Evolutionary conservation across 2,113 vertebrate species (phyloP).

Genomic region (Plecotus auritus): DNA sequence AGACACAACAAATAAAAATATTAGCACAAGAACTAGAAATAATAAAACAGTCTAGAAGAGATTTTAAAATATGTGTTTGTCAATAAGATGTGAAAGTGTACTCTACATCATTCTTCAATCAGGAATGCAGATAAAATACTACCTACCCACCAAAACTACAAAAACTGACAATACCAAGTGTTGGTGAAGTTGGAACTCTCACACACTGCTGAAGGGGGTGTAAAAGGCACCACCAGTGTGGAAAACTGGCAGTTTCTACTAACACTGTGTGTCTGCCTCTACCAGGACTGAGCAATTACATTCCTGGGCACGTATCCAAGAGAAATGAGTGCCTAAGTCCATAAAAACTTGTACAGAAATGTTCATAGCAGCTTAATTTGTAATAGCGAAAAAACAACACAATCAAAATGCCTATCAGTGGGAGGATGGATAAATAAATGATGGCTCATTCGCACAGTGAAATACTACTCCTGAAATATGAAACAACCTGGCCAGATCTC

Average conservation of each 20-base stretch:
- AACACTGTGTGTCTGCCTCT: neutral
- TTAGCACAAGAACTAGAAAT: neutral
- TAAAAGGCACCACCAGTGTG: neutral
- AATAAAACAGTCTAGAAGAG: neutral
- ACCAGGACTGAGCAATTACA: neutral
- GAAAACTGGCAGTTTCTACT: neutral
- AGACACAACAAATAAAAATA: neutral
- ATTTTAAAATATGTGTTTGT: neutral
- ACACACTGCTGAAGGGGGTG: rapidly evolving
- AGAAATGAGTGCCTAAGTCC: neutral
- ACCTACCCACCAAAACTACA: neutral
- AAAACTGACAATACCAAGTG: neutral
- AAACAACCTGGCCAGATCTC: neutral
- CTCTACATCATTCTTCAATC: neutral
- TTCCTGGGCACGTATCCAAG: neutral
- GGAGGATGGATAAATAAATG: neutral
- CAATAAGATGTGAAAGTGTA: neutral
- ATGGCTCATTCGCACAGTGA: neutral
- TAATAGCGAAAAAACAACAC: neutral
- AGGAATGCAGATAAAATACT: neutral
- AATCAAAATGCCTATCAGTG: neutral
- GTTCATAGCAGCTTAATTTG: neutral
- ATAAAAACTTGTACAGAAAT: neutral
- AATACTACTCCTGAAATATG: neutral
- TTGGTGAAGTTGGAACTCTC: neutral